phyloP scores from a whole-genome alignment of 2,888 invertebrate genomes.

The Drosophila infuscata region DNA sequence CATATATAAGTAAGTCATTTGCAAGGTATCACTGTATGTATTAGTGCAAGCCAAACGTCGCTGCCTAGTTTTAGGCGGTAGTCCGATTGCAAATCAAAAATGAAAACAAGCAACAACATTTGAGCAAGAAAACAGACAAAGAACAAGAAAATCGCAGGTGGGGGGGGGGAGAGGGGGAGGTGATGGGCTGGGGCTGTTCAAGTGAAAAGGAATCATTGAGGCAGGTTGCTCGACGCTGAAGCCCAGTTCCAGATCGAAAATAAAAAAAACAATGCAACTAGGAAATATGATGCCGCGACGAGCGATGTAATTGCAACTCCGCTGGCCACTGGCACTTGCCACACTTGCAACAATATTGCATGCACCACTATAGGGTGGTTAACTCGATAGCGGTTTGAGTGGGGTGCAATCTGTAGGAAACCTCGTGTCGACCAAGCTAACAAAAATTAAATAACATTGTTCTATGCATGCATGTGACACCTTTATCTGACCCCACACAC shows the following conservation, averaged over 20 bases:
- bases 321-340: constrained; percentile 14
- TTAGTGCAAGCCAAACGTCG: constrained; percentile 36
- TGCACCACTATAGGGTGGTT: constrained; percentile 6
- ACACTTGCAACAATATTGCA: constrained; percentile 6
- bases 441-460: constrained; percentile 76
- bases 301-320: constrained; percentile 72
- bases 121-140: neutral
- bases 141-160: neutral
- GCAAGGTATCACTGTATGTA: neutral
- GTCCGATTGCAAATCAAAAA: constrained; percentile 38
- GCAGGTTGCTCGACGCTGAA: constrained; percentile 52
- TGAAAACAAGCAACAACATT: constrained; percentile 10
- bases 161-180: too few species aligned
- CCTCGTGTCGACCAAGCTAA: constrained; percentile 22
- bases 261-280: neutral
- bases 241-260: constrained; percentile 41
- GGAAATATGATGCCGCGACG: constrained; percentile 74
- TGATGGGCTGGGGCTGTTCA: neutral
- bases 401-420: constrained; percentile 19
- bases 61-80: constrained; percentile 67
- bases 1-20: neutral
- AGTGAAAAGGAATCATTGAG: constrained; percentile 41
- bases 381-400: neutral
- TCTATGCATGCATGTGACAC: constrained; percentile 49
- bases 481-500: constrained; percentile 33